Evolutionary conservation across 2,797 vertebrate species (phyloP), one percentile per base, ranked within the genome.

Genomic region (Cossypha heuglini): DNA sequence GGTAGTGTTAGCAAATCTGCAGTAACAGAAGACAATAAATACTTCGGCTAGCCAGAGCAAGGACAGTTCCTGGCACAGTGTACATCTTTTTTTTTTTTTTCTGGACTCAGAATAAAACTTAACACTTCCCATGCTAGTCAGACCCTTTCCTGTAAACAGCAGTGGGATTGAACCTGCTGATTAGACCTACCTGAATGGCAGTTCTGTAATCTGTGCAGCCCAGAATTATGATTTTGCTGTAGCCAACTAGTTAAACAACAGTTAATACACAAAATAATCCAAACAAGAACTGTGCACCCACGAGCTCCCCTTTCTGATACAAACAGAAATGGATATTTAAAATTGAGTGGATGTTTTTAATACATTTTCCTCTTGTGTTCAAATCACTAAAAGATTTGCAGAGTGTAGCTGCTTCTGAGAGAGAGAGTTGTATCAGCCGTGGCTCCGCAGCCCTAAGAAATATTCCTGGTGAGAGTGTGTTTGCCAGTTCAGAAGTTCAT

Each of bases 11-110:
- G 91, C 15, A 21, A 96, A 87, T 43, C 71, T 88, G 77, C 54
- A 80, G 63, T 84, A 97, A 88, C 49, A 94, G 71, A 93, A 88
- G 64, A 88, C 9, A 66, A 62, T 82, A 88, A 95, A 91, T 37
- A 76, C 88, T 97, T 93, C 75, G 91, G 83, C 82, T 78, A 78
- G 77, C 81, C 91, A 90, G 55, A 54, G 62, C 64, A 75, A 89
- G 91, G 90, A 86, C 80, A 81, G 51, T 88, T 91, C 84, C 89
- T 97, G 88, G 89, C 84, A 91, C 57, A 59, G 87, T 64, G 81
- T 89, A 89, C 37, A 29, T 62, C 5, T 74, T 66, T 72, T 74
- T 66, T 72, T 42, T 63, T 72, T 91, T 64, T 69, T 66, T 10
- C 55, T 71, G 84, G 80, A 80, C 58, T 85, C 11, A 1, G 48